These are phyloP conservation scores for Metallyticus violacea DNA, from an alignment of 2,888 invertebrate genomes.

Conservation along the genomic window DNA sequence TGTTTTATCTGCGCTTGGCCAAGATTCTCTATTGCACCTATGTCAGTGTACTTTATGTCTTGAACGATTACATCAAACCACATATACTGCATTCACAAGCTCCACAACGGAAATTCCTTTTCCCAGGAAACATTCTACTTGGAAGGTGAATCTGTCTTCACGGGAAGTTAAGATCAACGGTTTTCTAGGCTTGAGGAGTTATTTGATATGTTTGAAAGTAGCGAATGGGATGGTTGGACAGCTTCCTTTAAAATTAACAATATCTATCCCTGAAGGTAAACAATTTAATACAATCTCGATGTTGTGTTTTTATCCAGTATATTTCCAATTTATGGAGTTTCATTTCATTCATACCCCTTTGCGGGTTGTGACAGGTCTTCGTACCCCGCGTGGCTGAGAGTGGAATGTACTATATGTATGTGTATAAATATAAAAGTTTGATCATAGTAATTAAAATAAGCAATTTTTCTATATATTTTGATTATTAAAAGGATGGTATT, in stretches of 20 bases:
- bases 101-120: not conserved
- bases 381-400: too few relatives aligned
- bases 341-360: too few relatives aligned
- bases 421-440: too few relatives aligned
- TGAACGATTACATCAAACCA: not conserved
- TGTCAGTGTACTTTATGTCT: not conserved
- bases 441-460: too few relatives aligned
- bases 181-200: not conserved
- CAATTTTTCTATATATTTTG: too few relatives aligned
- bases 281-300: not conserved
- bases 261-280: not conserved
- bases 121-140: not conserved
- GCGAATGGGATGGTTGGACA: not conserved
- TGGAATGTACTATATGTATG: too few relatives aligned
- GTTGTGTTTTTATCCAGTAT: too few relatives aligned
- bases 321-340: too few relatives aligned
- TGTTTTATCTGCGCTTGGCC: not conserved
- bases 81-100: not conserved
- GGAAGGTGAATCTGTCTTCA: not conserved
- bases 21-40: not conserved
- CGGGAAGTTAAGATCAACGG: not conserved
- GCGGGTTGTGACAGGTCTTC: too few relatives aligned
- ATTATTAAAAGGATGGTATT: too few relatives aligned
- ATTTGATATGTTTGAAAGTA: not conserved
- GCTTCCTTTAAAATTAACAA: not conserved